Base-by-base conservation (phyloP, 2,888 invertebrate species). In the Apamea monoglypha region DNA sequence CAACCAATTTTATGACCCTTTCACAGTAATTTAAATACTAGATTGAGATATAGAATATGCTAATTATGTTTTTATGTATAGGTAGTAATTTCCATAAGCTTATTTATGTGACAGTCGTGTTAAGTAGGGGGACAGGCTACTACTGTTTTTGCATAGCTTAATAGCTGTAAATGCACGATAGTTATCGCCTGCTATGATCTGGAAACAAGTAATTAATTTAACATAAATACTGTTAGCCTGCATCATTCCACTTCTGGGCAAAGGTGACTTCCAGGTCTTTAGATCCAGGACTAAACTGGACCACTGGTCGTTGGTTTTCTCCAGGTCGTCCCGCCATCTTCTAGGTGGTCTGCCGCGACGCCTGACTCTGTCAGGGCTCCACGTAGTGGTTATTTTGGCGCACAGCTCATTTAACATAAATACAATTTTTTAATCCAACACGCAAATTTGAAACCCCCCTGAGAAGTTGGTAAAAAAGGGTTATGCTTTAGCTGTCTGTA, bases 31-130 rank as follows among this genome's bases (percentile, higher is more conserved):
- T 82, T 73, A 36, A 84, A 80, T 80, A 73, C 32, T 12, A 16
- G n/a, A 64, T 73, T 67, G 32, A 68, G 44, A 73, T 47, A 82
- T 74, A 44, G 36, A 84, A 59, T 64, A 84, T 84, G 85, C 36
- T 40, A 80, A 73, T 72, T 61, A n/a, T 29, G 12, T 69, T 66
- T 83, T 61, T 80, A 67, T 68, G n/a, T 47, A 25, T 56, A 14
- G 18, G 1, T 67, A 56, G 7, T 61, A 25, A 50, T 64, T 63
- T 53, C 72, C 66, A 67, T 84, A 21, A 53, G 25, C 36, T 76
- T 40, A 80, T 83, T 69, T 59, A 50, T 25, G 32, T 3, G 63
- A n/a, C 40, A 50, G 18, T 36, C 18, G 56, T 59, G 40, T 16
- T 69, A 64, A 76, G 1, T 25, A 29, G 10, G 47, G 29, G n/a